A percentile compares a stretch with the other conserved stretches of the same genome.
phyloP scores from a whole-genome alignment of 2,888 invertebrate genomes.

The Drosophila cognata region DNA sequence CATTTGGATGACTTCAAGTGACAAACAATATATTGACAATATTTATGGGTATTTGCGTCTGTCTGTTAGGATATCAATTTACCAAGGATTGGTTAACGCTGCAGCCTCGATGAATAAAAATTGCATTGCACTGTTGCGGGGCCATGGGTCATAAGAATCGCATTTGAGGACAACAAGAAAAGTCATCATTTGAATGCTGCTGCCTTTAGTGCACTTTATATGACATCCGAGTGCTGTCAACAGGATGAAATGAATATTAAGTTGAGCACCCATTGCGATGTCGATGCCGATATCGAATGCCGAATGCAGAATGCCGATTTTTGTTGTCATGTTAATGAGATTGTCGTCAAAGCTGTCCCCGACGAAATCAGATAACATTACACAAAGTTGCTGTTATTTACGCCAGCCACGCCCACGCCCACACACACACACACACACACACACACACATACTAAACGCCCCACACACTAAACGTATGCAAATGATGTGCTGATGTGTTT shows the following conservation, averaged over 20 bases:
- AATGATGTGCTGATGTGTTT: slow-evolving; percentile 62
- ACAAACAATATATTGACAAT: slow-evolving; percentile 2
- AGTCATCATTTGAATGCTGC: slow-evolving; percentile 41
- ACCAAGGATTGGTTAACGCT: slow-evolving; percentile 25
- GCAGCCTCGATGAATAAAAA: slow-evolving; percentile 4
- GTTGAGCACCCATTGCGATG: slow-evolving; percentile 13
- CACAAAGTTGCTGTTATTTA: slow-evolving; percentile 59
- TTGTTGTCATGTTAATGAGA: slow-evolving; percentile 69
- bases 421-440: slow-evolving; percentile 12
- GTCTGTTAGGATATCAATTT: slow-evolving; percentile 19
- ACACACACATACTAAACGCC: slow-evolving; percentile 23
- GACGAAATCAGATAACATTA: slow-evolving; percentile 59
- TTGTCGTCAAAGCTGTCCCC: slow-evolving; percentile 64
- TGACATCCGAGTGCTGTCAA: slow-evolving; percentile 45
- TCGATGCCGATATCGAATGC: slow-evolving; percentile 12
- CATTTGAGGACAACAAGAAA: slow-evolving; percentile 25
- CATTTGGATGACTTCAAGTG: background rate
- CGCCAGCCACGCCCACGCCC: slow-evolving; percentile 16
- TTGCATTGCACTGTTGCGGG: background rate
- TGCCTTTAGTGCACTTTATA: slow-evolving; percentile 43
- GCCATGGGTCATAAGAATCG: slow-evolving; percentile 4
- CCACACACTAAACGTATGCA: slow-evolving; percentile 56
- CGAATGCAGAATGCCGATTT: slow-evolving; percentile 44
- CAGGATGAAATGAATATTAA: slow-evolving; percentile 30
- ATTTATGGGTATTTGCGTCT: slow-evolving; percentile 2